Evolutionary conservation across 2,888 invertebrate genomes (phyloP), one percentile per base, ranked within the genome.

Genomic region (Macrosoma leucophasiata): DNA sequence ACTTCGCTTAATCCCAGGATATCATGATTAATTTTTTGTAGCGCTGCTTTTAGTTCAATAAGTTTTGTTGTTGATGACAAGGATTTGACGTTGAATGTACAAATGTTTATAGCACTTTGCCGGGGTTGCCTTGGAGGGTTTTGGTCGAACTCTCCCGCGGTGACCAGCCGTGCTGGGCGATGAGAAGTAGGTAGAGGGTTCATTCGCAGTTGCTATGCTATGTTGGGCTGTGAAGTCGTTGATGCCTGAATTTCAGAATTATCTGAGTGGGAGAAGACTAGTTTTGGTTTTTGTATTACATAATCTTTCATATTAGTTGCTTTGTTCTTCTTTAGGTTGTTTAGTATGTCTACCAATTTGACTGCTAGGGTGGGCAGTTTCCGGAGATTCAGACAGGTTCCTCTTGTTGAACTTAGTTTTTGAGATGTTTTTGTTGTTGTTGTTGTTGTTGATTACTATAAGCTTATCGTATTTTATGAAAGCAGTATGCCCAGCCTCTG

Each of bases 131-230:
- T 41, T 44, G 43, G 46, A 22, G 46, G 39, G 38, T 44, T 46
- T 12, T 41, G 39, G 45, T 48, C 45, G 24, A 30, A 21, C 36
- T 48, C 41, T 44, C 42, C 43, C 49, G 30, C 49, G 43, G 46
- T 45, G 45, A 47, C 47, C 46, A 17, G 38, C 41, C 42, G 42
- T 43, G 21, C 11, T 44, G 46, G 46, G 46, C 41, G 43, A 36
- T 40, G 13, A n/a, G 18, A 6, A 19, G 30, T 8, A 9, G 18
- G 32, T 20, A 14, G 39, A 29, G 35, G 35, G 39, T 27, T 17
- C 19, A n/a, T 7, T 27, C 23, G 17, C 36, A 13, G 14, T 36
- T 36, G 38, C 30, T 38, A 33, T 36, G 27, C 20, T 28, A 11
- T 21, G 15, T 29, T 32, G 15, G n/a, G 22, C 9, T 32, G 19